Evolutionary conservation across 2,113 vertebrate genomes (phyloP).

Genomic region (Apodemus sylvaticus): DNA sequence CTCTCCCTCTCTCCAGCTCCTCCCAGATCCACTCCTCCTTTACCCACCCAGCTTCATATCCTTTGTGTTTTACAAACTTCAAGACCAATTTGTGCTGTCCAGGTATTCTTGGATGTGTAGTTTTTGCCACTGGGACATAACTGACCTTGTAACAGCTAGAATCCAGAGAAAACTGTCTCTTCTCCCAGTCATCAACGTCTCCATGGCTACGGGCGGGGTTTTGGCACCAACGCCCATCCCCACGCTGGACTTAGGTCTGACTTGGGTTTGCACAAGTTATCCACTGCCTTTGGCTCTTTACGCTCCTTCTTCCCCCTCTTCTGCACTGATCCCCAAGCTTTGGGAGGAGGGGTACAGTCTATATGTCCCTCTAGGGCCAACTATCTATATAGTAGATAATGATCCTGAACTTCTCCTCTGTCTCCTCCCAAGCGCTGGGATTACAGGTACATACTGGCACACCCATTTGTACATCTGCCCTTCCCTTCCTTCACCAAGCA

Average conservation of each 20-base stretch:
- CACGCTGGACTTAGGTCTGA: background rate
- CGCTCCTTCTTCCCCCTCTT: background rate
- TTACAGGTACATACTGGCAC: background rate
- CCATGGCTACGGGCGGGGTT: background rate
- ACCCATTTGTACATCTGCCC: background rate
- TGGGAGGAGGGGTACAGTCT: background rate
- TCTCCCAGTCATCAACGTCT: background rate
- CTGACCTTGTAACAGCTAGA: background rate
- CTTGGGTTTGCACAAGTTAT: no score
- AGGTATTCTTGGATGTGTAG: background rate
- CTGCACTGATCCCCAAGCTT: background rate
- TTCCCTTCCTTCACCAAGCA: background rate
- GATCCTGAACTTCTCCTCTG: background rate
- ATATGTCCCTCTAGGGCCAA: background rate
- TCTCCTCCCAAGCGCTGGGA: background rate
- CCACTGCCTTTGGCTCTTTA: background rate
- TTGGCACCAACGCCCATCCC: background rate
- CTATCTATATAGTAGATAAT: background rate
- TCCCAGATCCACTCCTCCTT: background rate
- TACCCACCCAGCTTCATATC: background rate
- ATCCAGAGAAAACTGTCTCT: background rate
- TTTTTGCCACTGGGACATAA: background rate
- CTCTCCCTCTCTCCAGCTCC: background rate
- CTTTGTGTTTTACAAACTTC: background rate
- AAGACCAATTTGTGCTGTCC: background rate